Evolutionary conservation across 2,797 vertebrate species (phyloP).

Genomic region (Sciurus carolinensis): DNA sequence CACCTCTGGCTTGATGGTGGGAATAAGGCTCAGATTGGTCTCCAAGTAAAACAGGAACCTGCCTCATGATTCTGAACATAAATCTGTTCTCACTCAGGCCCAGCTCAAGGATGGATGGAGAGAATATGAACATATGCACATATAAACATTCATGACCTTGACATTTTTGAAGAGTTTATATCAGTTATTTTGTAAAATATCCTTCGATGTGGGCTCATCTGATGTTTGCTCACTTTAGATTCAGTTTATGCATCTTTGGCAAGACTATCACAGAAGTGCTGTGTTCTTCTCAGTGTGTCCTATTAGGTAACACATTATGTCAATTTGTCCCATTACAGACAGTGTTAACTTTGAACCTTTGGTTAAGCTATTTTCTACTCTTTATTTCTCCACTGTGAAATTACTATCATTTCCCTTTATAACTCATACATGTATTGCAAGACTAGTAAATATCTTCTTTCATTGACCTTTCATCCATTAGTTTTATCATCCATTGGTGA

Average conservation of each 20-base stretch:
- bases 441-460: conserved; percentile 8
- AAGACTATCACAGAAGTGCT: neutral
- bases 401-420: neutral
- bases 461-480: neutral
- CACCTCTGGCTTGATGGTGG: neutral
- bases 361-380: neutral
- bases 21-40: neutral
- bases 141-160: neutral
- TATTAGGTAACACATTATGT: neutral
- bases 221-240: conserved; percentile 19
- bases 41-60: neutral
- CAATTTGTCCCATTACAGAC: neutral
- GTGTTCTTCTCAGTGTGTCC: neutral
- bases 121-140: neutral
- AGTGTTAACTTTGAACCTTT: neutral
- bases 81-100: neutral
- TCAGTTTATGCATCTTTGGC: neutral
- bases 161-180: neutral
- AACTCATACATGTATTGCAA: neutral
- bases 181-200: neutral
- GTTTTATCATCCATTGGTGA: conserved; percentile 1
- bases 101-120: neutral
- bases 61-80: conserved; percentile 14
- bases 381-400: neutral
- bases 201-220: neutral